Percentiles rank a stretch among this genome's conserved stretches.
These are phyloP conservation scores for Henicopernis longicauda DNA, from an alignment of 2,113 vertebrate genomes.

Conservation along the genomic window DNA sequence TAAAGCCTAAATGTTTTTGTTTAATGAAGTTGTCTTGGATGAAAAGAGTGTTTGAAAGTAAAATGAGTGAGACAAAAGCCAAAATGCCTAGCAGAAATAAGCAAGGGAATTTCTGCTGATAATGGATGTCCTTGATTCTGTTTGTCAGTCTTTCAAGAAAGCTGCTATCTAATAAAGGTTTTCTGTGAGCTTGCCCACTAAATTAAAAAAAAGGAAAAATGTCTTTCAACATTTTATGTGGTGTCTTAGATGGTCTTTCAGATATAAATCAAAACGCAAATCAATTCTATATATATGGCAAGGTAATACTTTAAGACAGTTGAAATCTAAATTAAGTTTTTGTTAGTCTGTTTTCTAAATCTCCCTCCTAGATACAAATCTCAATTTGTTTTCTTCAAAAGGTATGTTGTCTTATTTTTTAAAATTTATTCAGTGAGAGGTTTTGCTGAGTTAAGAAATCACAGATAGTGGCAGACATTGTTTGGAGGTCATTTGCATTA, in stretches of 20 bases:
- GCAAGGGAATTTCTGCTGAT: conserved; percentile 16
- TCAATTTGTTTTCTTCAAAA: neutral
- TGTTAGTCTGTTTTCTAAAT: neutral
- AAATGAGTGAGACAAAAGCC: neutral
- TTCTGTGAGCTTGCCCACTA: neutral
- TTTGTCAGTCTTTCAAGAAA: conserved; percentile 26
- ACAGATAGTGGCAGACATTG: neutral
- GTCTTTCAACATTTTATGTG: neutral
- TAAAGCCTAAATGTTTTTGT: neutral
- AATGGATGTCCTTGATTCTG: conserved; percentile 26
- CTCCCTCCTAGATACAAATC: neutral
- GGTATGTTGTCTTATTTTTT: neutral
- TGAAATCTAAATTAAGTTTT: conserved; percentile 6
- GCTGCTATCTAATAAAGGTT: conserved; percentile 4
- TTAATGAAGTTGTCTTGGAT: neutral
- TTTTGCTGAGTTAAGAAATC: neutral
- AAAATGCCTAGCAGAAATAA: neutral
- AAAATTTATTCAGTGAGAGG: neutral
- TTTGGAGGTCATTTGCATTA: neutral
- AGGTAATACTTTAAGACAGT: neutral
- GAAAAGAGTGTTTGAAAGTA: conserved; percentile 25
- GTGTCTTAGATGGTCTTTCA: neutral
- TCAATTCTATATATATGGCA: neutral
- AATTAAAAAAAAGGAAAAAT: neutral
- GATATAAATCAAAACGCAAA: neutral